A percentile compares a stretch with the other conserved stretches of the same genome.
Evolutionary conservation across 2,888 invertebrate genomes (phyloP).

Genomic region (Lasioglossum malachurum): DNA sequence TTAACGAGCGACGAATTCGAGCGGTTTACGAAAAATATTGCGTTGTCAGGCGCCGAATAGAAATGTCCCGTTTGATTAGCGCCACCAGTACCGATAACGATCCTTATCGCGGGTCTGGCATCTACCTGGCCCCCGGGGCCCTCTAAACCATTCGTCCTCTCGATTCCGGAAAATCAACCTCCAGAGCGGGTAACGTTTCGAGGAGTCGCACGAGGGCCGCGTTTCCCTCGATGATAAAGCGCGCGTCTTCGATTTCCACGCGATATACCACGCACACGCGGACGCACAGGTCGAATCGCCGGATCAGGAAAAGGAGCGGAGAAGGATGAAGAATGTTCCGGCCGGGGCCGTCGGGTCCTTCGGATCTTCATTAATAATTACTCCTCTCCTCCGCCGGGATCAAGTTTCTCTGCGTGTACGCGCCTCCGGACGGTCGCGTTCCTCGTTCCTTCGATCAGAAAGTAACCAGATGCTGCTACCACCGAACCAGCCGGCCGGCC

Average conservation of each 20-base stretch:
- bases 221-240: conserved; percentile 57
- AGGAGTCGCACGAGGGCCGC: conserved; percentile 49
- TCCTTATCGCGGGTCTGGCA: conserved; percentile 5
- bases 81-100: conserved; percentile 12
- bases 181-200: conserved; percentile 12
- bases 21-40: conserved; percentile 20
- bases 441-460: conserved; percentile 34
- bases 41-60: conserved; percentile 17
- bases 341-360: conserved; percentile 43
- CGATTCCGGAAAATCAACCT: conserved; percentile 45
- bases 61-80: conserved; percentile 36
- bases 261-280: conserved; percentile 39
- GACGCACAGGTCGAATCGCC: conserved; percentile 30
- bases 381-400: conserved; percentile 34
- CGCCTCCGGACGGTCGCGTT: neutral
- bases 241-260: conserved; percentile 61
- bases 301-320: conserved; percentile 37
- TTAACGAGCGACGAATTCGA: conserved; percentile 42
- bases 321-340: conserved; percentile 56
- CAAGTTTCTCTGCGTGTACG: conserved; percentile 52
- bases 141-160: conserved; percentile 3
- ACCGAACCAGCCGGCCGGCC: conserved; percentile 13
- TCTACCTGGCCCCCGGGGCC: neutral
- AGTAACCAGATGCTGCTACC: conserved; percentile 46
- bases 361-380: conserved; percentile 66